Conservation (phyloP, 2,888 invertebrate species). For the Neoscelio sp. region DNA sequence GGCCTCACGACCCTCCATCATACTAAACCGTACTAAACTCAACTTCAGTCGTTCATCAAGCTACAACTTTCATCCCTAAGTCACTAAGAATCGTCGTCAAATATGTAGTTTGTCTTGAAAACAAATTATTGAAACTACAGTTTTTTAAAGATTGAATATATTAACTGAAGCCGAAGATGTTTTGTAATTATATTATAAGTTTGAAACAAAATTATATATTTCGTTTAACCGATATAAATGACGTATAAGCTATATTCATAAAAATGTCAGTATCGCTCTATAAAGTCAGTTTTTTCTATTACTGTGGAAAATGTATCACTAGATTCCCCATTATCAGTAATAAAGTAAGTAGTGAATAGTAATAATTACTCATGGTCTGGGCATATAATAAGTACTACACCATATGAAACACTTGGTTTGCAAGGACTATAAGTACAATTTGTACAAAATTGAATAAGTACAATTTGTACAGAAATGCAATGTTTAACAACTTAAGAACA, state of each 20-base stretch:
- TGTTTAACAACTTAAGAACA: no score
- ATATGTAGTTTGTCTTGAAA: slow-evolving; percentile 13
- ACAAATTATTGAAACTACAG: neutral
- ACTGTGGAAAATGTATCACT: neutral
- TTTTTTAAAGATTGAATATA: neutral
- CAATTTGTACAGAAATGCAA: no score
- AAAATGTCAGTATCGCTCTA: no score
- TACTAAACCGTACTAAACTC: slow-evolving; percentile 48
- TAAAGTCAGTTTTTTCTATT: neutral
- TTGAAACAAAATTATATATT: neutral
- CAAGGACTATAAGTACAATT: no score
- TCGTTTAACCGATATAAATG: neutral
- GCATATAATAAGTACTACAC: no score
- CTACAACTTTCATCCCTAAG: slow-evolving; percentile 51
- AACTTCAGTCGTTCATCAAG: slow-evolving; percentile 48
- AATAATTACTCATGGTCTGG: no score
- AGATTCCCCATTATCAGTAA: neutral
- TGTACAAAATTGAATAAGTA: no score
- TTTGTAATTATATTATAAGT: no score
- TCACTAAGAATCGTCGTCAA: slow-evolving; percentile 31
- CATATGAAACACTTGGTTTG: no score
- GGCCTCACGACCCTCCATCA: slow-evolving; percentile 50
- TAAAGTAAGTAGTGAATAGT: slow-evolving; percentile 1
- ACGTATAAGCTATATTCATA: no score
- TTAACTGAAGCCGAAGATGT: no score